Conservation (phyloP, 2,113 vertebrate species). For the Lampris incognitus region DNA sequence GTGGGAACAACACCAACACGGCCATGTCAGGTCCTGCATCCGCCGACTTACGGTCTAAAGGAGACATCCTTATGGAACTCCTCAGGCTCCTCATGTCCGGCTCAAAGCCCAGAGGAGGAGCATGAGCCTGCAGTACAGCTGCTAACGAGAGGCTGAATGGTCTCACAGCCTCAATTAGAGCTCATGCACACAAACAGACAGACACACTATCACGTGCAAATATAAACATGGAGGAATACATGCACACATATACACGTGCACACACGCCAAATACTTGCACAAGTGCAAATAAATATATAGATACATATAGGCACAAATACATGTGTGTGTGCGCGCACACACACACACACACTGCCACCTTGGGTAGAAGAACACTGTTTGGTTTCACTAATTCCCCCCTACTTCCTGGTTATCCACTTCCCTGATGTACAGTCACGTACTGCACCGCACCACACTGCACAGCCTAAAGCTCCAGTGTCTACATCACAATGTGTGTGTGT, state of each 20-base stretch:
- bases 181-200: background rate
- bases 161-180: no score
- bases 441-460: background rate
- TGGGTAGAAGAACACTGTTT: no score
- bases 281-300: no score
- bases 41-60: no score
- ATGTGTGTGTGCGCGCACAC: background rate
- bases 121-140: no score
- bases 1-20: no score
- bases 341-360: background rate
- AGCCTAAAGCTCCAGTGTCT: slow-evolving; percentile 4
- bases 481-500: background rate
- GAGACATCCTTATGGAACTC: no score
- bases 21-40: no score
- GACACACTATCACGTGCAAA: slow-evolving; percentile 44
- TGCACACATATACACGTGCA: background rate
- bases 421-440: slow-evolving; percentile 45
- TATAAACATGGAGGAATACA: background rate
- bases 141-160: no score
- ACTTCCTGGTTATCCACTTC: slow-evolving; percentile 46
- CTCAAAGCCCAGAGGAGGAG: no score
- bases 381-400: background rate
- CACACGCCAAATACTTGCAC: background rate
- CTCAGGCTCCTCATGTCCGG: no score
- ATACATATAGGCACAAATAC: no score